Base-by-base conservation (phyloP, 2,888 invertebrate species). In the Drosophila setosimentum region DNA sequence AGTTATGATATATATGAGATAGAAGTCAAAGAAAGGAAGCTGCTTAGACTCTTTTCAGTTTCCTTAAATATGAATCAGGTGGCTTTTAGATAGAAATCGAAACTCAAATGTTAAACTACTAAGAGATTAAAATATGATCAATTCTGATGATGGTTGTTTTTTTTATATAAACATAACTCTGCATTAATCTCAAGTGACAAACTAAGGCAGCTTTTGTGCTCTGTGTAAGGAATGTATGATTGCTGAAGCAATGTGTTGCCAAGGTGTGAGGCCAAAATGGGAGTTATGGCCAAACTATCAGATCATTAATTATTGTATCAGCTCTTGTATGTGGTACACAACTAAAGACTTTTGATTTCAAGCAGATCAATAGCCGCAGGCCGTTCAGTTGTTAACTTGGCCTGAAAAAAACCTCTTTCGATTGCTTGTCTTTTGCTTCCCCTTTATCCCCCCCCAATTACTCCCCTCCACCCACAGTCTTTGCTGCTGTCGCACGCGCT, bases 281-380 rank as follows among this genome's bases (percentile, higher is more conserved):
- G 45, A 63, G 67, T 66, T 69, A 78, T n/a, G 42, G 64, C 63
- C 54, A 89, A 89, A 82, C 60, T 73, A 84, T 76, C 73, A 70
- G 78, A 73, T 91, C 91, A 91, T 87, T 89, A 90, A 90, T 91
- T 87, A 84, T 83, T 78, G 78, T 82, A 90, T 89, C 81, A 80
- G 82, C 61, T 70, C 48, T 60, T 65, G 33, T 58, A 75, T 67
- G 81, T 73, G 68, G 70, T 62, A 76, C 66, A 75, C 69, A 73
- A 54, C 76, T 82, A 83, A 89, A 89, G 85, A 92, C 92, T 92
- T 91, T 92, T 92, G 92, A 91, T 92, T 91, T 91, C 91, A 76
- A 84, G 82, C 83, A 90, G 88, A 91, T 88, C 85, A 88, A 89
- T 88, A 87, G 86, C 85, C 82, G 80, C 76, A 74, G 90, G 91